Percentiles rank a stretch among this genome's conserved stretches.
These are phyloP conservation scores for Miltochrista miniata DNA, from an alignment of 2,888 invertebrate genomes.

Conservation along the genomic window DNA sequence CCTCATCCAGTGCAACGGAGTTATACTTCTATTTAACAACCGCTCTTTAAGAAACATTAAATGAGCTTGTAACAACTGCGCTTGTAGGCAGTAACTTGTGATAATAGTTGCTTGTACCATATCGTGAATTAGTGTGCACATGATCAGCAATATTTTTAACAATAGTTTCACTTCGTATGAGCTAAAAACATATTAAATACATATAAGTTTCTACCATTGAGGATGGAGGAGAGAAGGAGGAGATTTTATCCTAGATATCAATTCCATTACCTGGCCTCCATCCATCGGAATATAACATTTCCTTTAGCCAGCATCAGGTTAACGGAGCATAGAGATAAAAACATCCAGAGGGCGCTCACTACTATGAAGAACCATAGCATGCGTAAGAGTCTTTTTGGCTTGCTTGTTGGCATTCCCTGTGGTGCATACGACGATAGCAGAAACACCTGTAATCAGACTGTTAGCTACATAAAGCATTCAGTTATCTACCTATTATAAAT, in stretches of 20 bases:
- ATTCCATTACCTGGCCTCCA: conserved; percentile 78
- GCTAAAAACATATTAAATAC: conserved; percentile 54
- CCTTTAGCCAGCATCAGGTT: conserved; percentile 86
- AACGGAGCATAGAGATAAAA: conserved; percentile 86
- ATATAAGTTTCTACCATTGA: not conserved
- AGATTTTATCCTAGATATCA: not conserved
- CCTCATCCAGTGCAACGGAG: conserved; percentile 91
- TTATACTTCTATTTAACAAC: conserved; percentile 88
- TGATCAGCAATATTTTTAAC: conserved; percentile 85
- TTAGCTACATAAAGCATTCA: not conserved
- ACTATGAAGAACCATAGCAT: conserved; percentile 89
- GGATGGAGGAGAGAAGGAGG: not conserved
- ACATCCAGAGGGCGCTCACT: conserved; percentile 87
- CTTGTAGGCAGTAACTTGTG: conserved; percentile 92
- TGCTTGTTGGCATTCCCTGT: conserved; percentile 83
- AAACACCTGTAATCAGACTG: conserved; percentile 82
- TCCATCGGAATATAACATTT: conserved; percentile 86
- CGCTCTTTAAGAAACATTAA: conserved; percentile 88
- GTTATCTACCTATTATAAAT: not conserved
- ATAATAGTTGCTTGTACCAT: conserved; percentile 92
- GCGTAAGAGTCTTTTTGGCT: conserved; percentile 87
- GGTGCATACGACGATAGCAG: conserved; percentile 88
- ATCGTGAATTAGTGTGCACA: conserved; percentile 90
- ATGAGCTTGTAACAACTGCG: conserved; percentile 89
- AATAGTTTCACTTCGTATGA: conserved; percentile 71